Evolutionary conservation across 2,113 vertebrate genomes (phyloP).

Genomic region (Sus scrofa): T2T-Sscrofa CM000818.6:9445001-9445500

Average conservation of each 20-base stretch:
- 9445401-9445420: neutral
- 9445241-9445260: neutral
- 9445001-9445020: neutral
- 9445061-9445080: neutral
- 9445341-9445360: neutral
- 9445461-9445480: neutral
- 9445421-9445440: neutral
- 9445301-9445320: neutral
- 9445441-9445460: neutral
- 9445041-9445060: neutral
- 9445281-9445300: neutral
- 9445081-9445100: neutral
- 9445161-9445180: neutral
- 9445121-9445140: neutral
- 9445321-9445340: neutral
- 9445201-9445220: neutral
- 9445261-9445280: neutral
- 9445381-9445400: neutral
- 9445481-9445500: neutral
- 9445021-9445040: neutral
- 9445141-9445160: neutral
- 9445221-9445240: neutral
- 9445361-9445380: too few relatives aligned
- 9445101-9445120: neutral
- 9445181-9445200: neutral